Conservation (phyloP, 2,113 vertebrate species). For the Salvator merianae region DNA sequence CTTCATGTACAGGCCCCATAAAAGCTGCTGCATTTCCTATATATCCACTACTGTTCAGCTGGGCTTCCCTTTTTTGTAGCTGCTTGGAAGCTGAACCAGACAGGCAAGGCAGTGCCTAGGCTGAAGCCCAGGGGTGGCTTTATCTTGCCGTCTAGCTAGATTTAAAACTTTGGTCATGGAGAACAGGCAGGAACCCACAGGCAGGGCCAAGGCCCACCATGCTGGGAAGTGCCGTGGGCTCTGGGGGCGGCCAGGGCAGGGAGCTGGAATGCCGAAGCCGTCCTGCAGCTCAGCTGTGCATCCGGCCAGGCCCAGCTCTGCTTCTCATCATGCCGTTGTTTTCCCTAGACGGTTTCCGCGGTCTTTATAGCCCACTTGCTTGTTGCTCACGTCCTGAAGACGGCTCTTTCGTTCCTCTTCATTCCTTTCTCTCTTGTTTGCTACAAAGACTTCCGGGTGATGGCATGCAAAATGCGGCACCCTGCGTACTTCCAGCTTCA, state of each 20-base stretch:
- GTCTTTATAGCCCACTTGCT: background rate
- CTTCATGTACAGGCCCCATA: no score
- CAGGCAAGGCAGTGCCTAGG: background rate
- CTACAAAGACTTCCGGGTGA: no score
- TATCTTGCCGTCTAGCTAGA: background rate
- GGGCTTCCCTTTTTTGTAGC: no score
- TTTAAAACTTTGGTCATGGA: background rate
- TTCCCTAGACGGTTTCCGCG: background rate
- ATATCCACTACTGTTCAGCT: no score
- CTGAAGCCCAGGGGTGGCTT: background rate
- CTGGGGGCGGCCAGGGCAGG: background rate
- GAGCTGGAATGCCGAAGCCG: background rate
- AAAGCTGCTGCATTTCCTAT: no score
- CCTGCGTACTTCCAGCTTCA: no score
- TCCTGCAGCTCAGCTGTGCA: background rate
- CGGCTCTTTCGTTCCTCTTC: background rate
- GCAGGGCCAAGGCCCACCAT: no score
- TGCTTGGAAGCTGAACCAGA: background rate
- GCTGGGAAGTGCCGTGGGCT: background rate
- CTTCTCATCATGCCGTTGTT: conserved; percentile 37
- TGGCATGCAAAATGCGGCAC: no score
- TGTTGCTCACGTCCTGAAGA: background rate
- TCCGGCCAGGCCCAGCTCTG: background rate
- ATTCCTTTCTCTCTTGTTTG: no score
- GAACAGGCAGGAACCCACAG: background rate